Percentiles rank a stretch among this genome's conserved stretches.
Conservation (phyloP, 2,113 vertebrate genomes). For the Brachypodius melanocephalos region DNA sequence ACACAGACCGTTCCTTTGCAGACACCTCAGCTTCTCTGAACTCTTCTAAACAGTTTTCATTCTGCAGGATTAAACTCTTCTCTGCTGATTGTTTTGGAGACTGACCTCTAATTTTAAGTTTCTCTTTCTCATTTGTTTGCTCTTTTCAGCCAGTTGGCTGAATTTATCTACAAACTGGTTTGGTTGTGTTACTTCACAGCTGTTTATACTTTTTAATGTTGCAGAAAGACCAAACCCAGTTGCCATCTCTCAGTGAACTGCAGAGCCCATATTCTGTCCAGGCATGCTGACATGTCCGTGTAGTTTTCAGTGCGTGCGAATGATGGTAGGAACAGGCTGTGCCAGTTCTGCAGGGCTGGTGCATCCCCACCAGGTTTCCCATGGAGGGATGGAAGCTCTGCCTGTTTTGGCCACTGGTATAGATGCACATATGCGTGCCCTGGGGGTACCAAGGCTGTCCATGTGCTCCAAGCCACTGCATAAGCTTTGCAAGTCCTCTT, state of each 20-base stretch:
- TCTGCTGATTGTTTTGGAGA: background rate
- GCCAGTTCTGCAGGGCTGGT: background rate
- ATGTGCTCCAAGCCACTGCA: background rate
- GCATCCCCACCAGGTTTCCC: background rate
- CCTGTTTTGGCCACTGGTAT: background rate
- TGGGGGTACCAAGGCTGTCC: background rate
- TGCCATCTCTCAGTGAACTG: background rate
- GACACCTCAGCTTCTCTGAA: background rate
- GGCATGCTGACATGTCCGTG: rapidly evolving
- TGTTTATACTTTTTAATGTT: background rate
- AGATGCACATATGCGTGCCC: rapidly evolving
- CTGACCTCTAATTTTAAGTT: background rate
- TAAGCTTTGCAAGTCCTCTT: background rate
- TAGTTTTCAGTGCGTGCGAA: background rate
- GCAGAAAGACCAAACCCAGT: background rate
- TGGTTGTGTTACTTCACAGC: background rate
- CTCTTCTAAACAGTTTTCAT: background rate
- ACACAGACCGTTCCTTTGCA: background rate
- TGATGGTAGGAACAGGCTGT: background rate
- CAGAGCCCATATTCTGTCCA: background rate
- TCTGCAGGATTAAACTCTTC: background rate
- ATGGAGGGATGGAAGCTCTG: background rate
- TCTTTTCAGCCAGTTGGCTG: background rate
- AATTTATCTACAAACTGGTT: background rate
- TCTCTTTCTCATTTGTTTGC: background rate